Evolutionary conservation across 1,140 invertebrate species (phyloP).

Genomic region (Pseudoatta argentina): DNA sequence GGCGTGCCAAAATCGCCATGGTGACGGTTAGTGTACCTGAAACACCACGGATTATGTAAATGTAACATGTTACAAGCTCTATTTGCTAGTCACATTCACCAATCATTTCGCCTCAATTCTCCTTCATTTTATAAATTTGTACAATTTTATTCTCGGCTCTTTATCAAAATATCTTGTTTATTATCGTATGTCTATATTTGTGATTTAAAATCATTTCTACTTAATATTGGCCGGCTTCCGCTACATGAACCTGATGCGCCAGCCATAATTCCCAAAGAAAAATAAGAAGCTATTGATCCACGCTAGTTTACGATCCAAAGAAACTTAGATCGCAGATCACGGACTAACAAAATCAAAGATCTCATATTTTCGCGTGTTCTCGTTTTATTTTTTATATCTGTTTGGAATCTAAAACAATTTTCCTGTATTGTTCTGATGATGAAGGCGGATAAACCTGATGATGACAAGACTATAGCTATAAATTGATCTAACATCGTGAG

Average conservation of each 20-base stretch:
- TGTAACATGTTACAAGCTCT: background rate
- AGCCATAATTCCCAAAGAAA: too few relatives aligned
- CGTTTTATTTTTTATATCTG: background rate
- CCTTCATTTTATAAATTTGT: too few relatives aligned
- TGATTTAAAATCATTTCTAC: too few relatives aligned
- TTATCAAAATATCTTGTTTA: too few relatives aligned
- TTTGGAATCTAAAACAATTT: background rate
- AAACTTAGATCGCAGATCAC: background rate
- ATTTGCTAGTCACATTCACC: background rate
- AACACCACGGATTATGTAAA: slow-evolving; percentile 57
- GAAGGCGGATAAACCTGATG: background rate
- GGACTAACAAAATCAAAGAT: background rate
- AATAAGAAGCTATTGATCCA: too few relatives aligned
- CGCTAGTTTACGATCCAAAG: background rate
- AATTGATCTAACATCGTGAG: background rate
- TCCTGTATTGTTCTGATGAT: background rate
- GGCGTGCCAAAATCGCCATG: slow-evolving; percentile 92
- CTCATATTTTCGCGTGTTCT: too few relatives aligned
- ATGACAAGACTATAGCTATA: background rate
- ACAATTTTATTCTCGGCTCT: too few relatives aligned
- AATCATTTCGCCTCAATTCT: too few relatives aligned
- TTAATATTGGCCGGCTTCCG: too few relatives aligned
- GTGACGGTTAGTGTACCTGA: slow-evolving; percentile 87
- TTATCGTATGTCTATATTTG: too few relatives aligned
- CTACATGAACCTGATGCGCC: too few relatives aligned